Percentiles rank a stretch among this genome's conserved stretches.
phyloP scores from a whole-genome alignment of 1,140 invertebrate genomes.

The Orchestia grillus region DNA sequence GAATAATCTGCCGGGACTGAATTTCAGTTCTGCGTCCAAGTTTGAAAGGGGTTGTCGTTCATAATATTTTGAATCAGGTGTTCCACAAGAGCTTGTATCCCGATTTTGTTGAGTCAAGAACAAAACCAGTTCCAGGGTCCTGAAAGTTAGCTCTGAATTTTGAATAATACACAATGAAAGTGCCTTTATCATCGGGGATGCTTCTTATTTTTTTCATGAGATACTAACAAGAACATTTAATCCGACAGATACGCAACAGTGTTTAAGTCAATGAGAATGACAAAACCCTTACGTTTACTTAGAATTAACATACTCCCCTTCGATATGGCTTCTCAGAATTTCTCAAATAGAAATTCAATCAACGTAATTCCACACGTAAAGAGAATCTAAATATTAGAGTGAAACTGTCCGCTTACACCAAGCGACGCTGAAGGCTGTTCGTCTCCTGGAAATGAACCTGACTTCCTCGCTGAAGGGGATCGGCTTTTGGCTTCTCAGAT shows the following conservation, averaged over 20 bases:
- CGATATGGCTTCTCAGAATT: background rate
- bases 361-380: background rate
- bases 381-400: background rate
- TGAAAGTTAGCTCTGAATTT: background rate
- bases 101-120: background rate
- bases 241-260: background rate
- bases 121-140: background rate
- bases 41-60: no score
- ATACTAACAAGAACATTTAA: background rate
- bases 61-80: background rate
- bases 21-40: no score
- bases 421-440: background rate
- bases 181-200: background rate
- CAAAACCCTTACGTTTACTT: background rate
- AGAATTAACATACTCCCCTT: background rate
- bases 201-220: background rate
- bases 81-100: background rate
- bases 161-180: background rate
- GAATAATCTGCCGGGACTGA: background rate
- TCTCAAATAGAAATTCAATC: background rate
- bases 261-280: background rate
- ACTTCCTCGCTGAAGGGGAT: background rate
- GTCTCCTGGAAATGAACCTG: slow-evolving; percentile 13
- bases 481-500: background rate
- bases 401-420: background rate